These are phyloP conservation scores for Pipra filicauda DNA, from an alignment of 2,113 vertebrate species.

Conservation along the genomic window DNA sequence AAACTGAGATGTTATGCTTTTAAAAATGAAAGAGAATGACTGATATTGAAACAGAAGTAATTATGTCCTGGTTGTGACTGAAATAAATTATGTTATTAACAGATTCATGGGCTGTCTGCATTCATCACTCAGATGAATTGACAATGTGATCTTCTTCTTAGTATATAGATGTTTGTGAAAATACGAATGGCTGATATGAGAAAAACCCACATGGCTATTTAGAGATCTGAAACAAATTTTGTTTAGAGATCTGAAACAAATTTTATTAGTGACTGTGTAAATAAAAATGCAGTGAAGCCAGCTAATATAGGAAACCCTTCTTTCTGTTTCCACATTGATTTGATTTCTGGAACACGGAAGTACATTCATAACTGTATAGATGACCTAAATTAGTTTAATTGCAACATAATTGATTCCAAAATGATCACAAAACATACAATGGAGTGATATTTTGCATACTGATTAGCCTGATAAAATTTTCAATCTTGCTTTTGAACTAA, in stretches of 20 bases:
- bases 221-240: background rate
- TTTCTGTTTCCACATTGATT: background rate
- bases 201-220: background rate
- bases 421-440: background rate
- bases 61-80: background rate
- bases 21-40: background rate
- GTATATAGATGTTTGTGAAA: background rate
- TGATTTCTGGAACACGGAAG: background rate
- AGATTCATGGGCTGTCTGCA: background rate
- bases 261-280: background rate
- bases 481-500: background rate
- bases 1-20: background rate
- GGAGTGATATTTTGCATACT: background rate
- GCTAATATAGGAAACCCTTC: background rate
- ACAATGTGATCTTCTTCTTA: background rate
- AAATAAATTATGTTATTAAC: background rate
- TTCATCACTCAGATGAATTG: background rate
- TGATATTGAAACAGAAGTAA: background rate
- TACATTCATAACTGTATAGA: background rate
- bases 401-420: background rate
- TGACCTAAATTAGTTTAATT: background rate
- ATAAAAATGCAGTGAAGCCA: background rate
- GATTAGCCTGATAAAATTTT: background rate
- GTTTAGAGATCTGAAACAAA: background rate
- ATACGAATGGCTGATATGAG: background rate